Percentiles rank a stretch among this genome's conserved stretches.
These are phyloP conservation scores for Staurois parvus DNA, from an alignment of 2,797 vertebrate genomes.

Conservation along the genomic window DNA sequence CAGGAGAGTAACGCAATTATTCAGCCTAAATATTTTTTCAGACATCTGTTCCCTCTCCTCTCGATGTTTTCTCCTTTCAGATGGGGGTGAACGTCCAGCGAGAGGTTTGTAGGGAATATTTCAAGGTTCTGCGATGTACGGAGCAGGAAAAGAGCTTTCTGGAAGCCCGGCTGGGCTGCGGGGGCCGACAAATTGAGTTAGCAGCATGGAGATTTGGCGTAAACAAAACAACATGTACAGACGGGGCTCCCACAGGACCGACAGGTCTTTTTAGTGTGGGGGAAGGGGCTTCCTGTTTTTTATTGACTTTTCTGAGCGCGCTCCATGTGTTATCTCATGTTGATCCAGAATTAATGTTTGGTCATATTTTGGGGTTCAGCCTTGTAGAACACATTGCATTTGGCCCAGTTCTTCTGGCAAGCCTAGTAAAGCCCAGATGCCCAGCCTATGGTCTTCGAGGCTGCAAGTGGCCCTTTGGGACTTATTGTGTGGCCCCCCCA, in stretches of 20 bases:
- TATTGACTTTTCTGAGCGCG: too few relatives aligned
- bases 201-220: constrained; percentile 26
- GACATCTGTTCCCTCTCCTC: constrained; percentile 72
- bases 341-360: background rate
- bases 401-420: too few relatives aligned
- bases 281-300: background rate
- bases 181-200: constrained; percentile 52
- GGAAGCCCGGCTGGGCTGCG: background rate
- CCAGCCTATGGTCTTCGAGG: too few relatives aligned
- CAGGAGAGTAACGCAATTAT: constrained; percentile 68
- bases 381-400: too few relatives aligned
- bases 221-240: constrained; percentile 52
- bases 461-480: accelerated
- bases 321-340: background rate
- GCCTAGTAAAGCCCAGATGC: too few relatives aligned
- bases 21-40: constrained; percentile 65
- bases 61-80: constrained; percentile 31
- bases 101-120: constrained; percentile 61
- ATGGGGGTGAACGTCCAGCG: constrained; percentile 64
- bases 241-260: constrained; percentile 12
- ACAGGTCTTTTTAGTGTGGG: background rate
- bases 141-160: constrained; percentile 29
- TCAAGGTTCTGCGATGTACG: constrained; percentile 51
- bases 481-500: too few relatives aligned
- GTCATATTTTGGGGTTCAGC: too few relatives aligned